phyloP scores from a whole-genome alignment of 2,113 vertebrate species.

The Cyphomyrus plagiostoma region DNA sequence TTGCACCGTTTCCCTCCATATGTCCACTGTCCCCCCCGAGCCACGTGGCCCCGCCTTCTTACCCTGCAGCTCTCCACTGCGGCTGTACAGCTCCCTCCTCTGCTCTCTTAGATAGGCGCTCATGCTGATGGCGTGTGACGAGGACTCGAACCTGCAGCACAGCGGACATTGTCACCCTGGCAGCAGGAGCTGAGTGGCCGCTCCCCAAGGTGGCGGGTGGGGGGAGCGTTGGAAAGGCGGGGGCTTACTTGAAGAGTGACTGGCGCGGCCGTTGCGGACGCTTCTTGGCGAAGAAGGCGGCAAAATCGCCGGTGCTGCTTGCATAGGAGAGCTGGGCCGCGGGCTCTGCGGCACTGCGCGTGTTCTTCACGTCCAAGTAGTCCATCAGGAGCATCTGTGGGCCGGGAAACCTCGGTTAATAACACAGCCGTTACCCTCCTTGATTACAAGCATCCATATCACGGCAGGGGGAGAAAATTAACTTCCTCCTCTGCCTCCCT shows the following conservation, averaged over 20 bases:
- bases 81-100: background rate
- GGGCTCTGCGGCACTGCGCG: conserved; percentile 77
- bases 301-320: conserved; percentile 88
- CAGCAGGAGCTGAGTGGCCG: background rate
- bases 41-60: background rate
- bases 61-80: background rate
- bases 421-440: background rate
- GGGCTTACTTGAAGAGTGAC: conserved; percentile 87
- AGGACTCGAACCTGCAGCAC: conserved; percentile 81
- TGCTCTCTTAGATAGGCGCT: conserved; percentile 93
- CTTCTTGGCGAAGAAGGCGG: conserved; percentile 94
- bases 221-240: background rate
- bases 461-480: background rate
- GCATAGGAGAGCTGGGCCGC: conserved; percentile 87
- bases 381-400: conserved; percentile 86
- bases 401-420: background rate
- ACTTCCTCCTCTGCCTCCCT: background rate
- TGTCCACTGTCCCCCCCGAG: background rate
- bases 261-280: conserved; percentile 87
- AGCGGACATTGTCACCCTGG: background rate
- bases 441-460: background rate
- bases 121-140: conserved; percentile 98
- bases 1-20: background rate
- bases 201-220: background rate
- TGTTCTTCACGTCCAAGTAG: conserved; percentile 98